Conservation (phyloP, 2,888 invertebrate species). For the Cheilosia vernalis region DNA sequence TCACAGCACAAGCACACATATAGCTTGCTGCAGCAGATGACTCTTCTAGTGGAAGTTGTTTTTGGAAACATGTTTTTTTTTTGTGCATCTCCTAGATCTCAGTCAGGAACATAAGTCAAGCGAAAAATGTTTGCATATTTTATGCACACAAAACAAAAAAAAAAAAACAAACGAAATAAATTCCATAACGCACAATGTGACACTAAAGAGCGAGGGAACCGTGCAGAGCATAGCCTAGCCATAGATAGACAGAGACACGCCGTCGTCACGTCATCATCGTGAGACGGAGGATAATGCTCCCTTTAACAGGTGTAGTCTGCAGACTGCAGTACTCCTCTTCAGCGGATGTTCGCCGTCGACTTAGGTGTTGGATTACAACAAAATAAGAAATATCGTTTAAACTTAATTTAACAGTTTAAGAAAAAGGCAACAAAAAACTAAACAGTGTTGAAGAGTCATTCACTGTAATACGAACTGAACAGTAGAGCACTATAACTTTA, state of each 20-base stretch:
- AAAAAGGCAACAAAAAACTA: neutral
- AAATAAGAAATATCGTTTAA: conserved; percentile 8
- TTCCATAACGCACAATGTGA: conserved; percentile 47
- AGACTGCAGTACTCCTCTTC: neutral
- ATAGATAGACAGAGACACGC: neutral
- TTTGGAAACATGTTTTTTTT: conserved; percentile 2
- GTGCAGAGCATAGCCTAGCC: too few species aligned
- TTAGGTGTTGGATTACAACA: conserved; percentile 15
- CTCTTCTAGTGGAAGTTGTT: conserved; percentile 32
- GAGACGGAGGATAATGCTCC: conserved; percentile 40
- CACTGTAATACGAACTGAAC: conserved; percentile 45
- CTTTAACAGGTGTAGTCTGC: conserved; percentile 32
- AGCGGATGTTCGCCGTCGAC: conserved; percentile 13
- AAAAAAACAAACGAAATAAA: conserved; percentile 11
- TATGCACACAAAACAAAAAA: conserved; percentile 13
- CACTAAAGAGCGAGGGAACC: neutral
- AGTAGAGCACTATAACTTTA: neutral
- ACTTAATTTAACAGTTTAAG: conserved; percentile 9
- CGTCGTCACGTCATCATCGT: neutral
- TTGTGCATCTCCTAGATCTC: conserved; percentile 8
- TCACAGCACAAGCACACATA: neutral
- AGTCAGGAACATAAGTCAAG: conserved; percentile 61
- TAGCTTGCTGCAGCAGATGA: conserved; percentile 21
- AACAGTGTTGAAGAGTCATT: conserved; percentile 13
- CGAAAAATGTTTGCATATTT: conserved; percentile 57